Percentiles rank a stretch among this genome's conserved stretches.
Evolutionary conservation across 1,140 invertebrate genomes (phyloP).

Genomic region (Tetraneura akinire): DNA sequence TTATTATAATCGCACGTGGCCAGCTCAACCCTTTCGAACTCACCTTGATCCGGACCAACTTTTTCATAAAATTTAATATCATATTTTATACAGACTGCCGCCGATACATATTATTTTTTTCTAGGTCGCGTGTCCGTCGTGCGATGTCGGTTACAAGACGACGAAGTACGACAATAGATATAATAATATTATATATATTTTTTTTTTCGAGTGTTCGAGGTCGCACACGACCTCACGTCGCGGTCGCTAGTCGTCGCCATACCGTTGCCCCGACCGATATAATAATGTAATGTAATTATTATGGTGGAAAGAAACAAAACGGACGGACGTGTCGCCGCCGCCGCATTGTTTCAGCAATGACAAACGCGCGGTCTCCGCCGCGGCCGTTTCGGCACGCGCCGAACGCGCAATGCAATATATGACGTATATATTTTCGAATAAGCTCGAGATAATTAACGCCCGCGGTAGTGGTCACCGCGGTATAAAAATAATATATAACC

Average conservation of each 20-base stretch:
- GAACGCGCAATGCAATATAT: no score
- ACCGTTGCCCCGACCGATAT: slow-evolving; percentile 7
- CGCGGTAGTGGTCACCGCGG: background rate
- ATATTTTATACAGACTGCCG: no score
- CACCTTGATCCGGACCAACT: slow-evolving; percentile 10
- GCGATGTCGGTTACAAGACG: slow-evolving; percentile 11
- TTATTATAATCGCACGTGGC: slow-evolving; percentile 1
- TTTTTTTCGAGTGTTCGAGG: background rate
- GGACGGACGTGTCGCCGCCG: background rate
- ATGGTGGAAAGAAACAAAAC: no score
- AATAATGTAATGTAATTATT: no score
- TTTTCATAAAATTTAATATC: background rate
- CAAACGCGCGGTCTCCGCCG: background rate
- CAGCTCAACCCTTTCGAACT: slow-evolving; percentile 32
- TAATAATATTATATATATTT: background rate
- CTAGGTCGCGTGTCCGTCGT: background rate
- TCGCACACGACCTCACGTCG: slow-evolving; percentile 5
- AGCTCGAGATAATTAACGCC: slow-evolving; percentile 30
- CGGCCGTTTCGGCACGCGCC: background rate
- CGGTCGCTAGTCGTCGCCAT: background rate
- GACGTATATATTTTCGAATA: background rate
- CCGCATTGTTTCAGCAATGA: background rate
- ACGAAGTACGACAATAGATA: slow-evolving; percentile 10
- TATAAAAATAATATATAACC: no score
- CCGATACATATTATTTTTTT: slow-evolving; percentile 24